Base-by-base conservation (phyloP, 2,888 invertebrate genomes). In the Drosophila mettleri region DNA sequence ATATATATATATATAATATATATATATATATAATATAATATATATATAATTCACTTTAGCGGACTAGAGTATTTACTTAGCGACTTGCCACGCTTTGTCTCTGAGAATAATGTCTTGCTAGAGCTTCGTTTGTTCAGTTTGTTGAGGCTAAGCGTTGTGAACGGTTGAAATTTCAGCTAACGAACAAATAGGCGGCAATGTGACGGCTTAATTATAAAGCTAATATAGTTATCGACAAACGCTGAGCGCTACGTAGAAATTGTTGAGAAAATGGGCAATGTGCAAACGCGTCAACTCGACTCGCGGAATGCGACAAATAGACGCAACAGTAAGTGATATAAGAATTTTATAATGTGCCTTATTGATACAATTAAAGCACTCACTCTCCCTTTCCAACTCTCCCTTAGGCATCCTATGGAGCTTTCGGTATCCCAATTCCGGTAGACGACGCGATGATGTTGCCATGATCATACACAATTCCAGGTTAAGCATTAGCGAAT, bases 401-500 rank as follows among this genome's bases (percentile, higher is more conserved):
- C 16, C 31, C 8, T 49, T 18, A 82, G 93, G 93, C 79, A 92
- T 93, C 69, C 89, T 92, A 63, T 93, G 93, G 93, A 93, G 91
- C 85, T 93, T 93, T 86, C 91, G 93, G 31, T 93, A 93, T 81
- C 88, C 84, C 0, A 78, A 92, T 46, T 88, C 90, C 24, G 63
- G 89, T 22, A 91, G 89, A 0, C 74, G 87, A 8, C 87, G 92
- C 78, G 89, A 91, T 41, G 81, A 86, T 68, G 76, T 90, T 12
- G 86, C 87, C 2, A 77, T 89, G 69, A 89, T 89, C 66, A 87
- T 91, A 0, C 77, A 89, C 76, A 82, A 92, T 62, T 93, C 93
- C 10, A 93, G 94, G 81, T 90, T 94, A 74, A 94, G 94, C 69
- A 93, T 94, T 52, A 73, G 80, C 8, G 93, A 93, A 55, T 95